These are phyloP conservation scores for Limnephilus auricula DNA, from an alignment of 2,888 invertebrate species.

Conservation along the genomic window DNA sequence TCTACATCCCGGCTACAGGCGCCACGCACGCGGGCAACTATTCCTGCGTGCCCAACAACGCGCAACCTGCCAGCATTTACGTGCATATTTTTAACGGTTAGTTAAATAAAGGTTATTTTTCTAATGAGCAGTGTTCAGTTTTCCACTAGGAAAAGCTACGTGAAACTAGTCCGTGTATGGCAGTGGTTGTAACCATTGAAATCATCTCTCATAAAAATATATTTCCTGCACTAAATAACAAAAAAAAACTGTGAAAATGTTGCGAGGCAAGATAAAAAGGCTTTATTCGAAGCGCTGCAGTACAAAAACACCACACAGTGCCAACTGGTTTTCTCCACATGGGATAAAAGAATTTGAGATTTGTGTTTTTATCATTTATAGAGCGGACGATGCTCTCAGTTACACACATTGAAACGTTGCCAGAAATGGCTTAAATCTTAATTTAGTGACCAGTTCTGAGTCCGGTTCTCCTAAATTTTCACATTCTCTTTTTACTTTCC, in stretches of 20 bases:
- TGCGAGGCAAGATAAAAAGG: neutral
- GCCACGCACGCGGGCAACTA: conserved; percentile 90
- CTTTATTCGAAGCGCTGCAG: neutral
- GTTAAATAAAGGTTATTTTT: conserved; percentile 67
- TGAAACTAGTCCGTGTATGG: no score
- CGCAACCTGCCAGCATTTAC: conserved; percentile 90
- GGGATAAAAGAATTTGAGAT: neutral
- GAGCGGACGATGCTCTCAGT: neutral
- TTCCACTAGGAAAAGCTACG: no score
- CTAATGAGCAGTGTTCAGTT: no score
- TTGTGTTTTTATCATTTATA: neutral
- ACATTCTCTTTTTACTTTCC: neutral
- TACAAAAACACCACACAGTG: neutral
- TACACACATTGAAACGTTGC: neutral
- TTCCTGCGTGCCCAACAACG: conserved; percentile 93
- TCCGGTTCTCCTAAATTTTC: neutral
- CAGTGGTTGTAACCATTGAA: no score
- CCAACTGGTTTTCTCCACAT: neutral
- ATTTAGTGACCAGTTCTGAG: neutral
- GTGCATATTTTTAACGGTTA: conserved; percentile 94
- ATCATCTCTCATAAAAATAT: no score
- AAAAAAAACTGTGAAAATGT: neutral
- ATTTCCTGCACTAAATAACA: no score
- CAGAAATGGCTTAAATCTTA: neutral
- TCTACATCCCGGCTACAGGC: conserved; percentile 79